Percentiles rank a stretch among this genome's conserved stretches.
These are phyloP conservation scores for Stichopus chloronotus DNA, from an alignment of 35 echinoderm and acorn worm genomes.

Conservation along the genomic window DNA sequence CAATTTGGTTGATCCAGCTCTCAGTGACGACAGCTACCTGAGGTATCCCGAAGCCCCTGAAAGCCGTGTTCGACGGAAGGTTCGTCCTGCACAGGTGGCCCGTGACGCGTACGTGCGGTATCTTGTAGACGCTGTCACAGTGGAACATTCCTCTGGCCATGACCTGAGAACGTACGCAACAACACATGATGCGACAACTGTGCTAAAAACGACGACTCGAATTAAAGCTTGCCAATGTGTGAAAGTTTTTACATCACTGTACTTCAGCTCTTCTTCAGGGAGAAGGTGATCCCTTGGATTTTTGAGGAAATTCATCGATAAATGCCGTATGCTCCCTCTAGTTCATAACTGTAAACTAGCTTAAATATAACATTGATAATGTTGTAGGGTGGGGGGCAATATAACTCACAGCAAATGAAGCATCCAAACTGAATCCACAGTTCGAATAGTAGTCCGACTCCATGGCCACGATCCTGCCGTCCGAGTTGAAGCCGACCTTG, in stretches of 20 bases:
- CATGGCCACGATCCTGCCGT: slow-evolving; percentile 55
- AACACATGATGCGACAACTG: too few relatives aligned
- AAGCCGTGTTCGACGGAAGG: slow-evolving; percentile 30
- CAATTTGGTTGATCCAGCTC: slow-evolving; percentile 39
- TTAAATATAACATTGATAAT: too few relatives aligned
- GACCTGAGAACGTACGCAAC: background rate
- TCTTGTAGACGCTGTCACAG: slow-evolving; percentile 51
- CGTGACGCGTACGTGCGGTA: background rate
- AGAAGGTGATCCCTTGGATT: too few relatives aligned
- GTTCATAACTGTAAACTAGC: too few relatives aligned
- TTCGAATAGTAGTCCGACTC: slow-evolving; percentile 56
- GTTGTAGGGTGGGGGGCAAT: too few relatives aligned
- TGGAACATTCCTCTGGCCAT: slow-evolving; percentile 41
- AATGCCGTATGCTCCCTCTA: too few relatives aligned
- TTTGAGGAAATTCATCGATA: too few relatives aligned
- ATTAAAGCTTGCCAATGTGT: too few relatives aligned
- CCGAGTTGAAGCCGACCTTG: slow-evolving; percentile 58
- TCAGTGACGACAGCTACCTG: slow-evolving; percentile 21
- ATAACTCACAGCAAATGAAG: slow-evolving; percentile 46
- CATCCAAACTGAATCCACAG: slow-evolving; percentile 57
- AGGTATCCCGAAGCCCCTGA: slow-evolving; percentile 47
- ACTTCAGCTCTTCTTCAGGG: too few relatives aligned
- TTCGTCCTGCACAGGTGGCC: slow-evolving; percentile 62
- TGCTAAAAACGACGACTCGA: too few relatives aligned
- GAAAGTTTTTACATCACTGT: too few relatives aligned